Evolutionary conservation across 2,797 vertebrate species (phyloP).

Genomic region (Pangasius mekongensis): DNA sequence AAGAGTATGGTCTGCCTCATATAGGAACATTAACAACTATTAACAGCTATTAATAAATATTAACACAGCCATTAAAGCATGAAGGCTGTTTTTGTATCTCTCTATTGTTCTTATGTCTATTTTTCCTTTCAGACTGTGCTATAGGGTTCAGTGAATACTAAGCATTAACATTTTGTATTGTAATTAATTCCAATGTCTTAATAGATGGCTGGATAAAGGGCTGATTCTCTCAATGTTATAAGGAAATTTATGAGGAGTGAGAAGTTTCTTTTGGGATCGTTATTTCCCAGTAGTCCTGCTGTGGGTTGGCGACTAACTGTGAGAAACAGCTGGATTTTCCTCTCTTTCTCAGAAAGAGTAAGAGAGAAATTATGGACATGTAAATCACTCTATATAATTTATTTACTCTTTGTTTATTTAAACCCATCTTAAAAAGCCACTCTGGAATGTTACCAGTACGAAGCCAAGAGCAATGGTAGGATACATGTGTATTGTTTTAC

Average conservation of each 20-base stretch:
- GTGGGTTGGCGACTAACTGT: slow-evolving; percentile 48
- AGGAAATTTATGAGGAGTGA: slow-evolving; percentile 54
- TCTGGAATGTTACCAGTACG: not conserved
- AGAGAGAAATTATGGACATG: not conserved
- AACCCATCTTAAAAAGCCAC: slow-evolving; percentile 10
- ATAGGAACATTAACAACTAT: not conserved
- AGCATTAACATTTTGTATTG: not conserved
- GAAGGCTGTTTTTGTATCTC: not conserved
- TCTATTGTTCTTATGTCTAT: not conserved
- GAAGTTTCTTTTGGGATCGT: slow-evolving; percentile 44
- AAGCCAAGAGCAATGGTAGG: not conserved
- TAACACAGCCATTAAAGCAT: not conserved
- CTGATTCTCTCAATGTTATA: slow-evolving; percentile 38
- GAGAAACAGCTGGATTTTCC: slow-evolving; percentile 48
- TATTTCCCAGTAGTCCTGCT: slow-evolving; percentile 49
- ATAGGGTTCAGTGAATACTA: not conserved
- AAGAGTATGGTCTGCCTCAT: not conserved
- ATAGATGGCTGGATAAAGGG: slow-evolving; percentile 37
- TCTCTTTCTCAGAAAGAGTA: slow-evolving; percentile 11
- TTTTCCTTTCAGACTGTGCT: not conserved
- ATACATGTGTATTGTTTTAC: not conserved
- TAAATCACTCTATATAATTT: slow-evolving; percentile 12
- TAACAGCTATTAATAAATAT: not conserved
- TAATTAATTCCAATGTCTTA: slow-evolving; percentile 31
- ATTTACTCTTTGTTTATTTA: slow-evolving; percentile 20